Evolutionary conservation across 2,113 vertebrate species (phyloP).

Genomic region (Bubo bubo): DNA sequence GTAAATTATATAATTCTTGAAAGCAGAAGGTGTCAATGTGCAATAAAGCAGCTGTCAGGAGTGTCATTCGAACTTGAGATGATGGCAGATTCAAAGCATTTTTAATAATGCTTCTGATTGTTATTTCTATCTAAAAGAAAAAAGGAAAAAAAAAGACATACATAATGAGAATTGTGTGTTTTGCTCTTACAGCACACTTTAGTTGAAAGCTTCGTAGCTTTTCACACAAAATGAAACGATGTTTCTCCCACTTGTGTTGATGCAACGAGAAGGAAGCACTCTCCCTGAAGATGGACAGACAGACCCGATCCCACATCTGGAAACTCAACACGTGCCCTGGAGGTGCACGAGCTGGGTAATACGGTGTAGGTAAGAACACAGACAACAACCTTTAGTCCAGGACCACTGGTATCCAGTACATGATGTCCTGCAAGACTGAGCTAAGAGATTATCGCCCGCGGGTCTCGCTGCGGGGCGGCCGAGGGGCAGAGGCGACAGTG

Average conservation of each 20-base stretch:
- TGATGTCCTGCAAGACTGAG: neutral
- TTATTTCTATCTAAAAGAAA: neutral
- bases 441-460: too few relatives aligned
- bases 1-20: neutral
- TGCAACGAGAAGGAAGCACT: neutral
- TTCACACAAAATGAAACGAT: neutral
- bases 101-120: neutral
- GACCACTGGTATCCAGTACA: fast-evolving
- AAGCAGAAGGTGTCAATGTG: neutral
- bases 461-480: fast-evolving
- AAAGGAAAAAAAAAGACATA: neutral
- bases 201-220: neutral
- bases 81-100: neutral
- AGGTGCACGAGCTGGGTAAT: neutral
- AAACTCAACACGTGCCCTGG: neutral
- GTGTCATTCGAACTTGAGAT: neutral
- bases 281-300: neutral
- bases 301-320: neutral
- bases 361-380: fast-evolving
- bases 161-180: neutral
- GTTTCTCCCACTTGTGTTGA: neutral
- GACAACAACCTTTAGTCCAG: neutral
- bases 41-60: neutral
- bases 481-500: neutral
- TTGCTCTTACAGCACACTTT: neutral